These are phyloP conservation scores for Magallana gigas DNA, from an alignment of 1,140 invertebrate genomes.

Conservation along the genomic window DNA sequence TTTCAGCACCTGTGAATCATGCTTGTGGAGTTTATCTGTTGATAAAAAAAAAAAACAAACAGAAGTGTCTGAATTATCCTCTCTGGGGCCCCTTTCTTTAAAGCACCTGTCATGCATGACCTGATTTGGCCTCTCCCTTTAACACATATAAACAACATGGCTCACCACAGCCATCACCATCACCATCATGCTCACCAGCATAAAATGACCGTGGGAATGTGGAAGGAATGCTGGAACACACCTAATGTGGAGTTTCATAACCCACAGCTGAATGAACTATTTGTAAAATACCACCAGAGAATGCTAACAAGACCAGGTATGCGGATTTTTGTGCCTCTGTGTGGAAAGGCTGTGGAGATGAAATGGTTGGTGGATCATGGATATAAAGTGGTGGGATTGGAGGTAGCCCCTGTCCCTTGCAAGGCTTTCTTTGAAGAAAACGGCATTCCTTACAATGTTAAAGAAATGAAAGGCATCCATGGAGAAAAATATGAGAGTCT, in stretches of 20 bases:
- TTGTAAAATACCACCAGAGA: slow-evolving; percentile 10
- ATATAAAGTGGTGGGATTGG: slow-evolving; percentile 43
- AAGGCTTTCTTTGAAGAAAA: slow-evolving; percentile 51
- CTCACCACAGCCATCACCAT: neutral
- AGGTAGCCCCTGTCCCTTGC: slow-evolving; percentile 29
- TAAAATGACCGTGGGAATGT: slow-evolving; percentile 15
- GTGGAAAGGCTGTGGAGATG: slow-evolving; percentile 52
- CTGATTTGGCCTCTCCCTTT: neutral
- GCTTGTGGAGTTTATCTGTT: too few relatives aligned
- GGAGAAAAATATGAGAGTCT: slow-evolving; percentile 39
- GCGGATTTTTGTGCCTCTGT: slow-evolving; percentile 48
- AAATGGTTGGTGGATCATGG: slow-evolving; percentile 43
- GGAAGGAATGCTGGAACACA: slow-evolving; percentile 31
- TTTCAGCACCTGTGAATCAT: too few relatives aligned
- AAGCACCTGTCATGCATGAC: neutral
- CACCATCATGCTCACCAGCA: neutral
- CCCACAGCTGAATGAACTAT: slow-evolving; percentile 21
- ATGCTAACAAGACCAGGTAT: slow-evolving; percentile 4
- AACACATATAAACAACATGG: slow-evolving; percentile 1
- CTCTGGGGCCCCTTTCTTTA: neutral
- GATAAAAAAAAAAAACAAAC: too few relatives aligned
- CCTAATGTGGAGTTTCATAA: slow-evolving; percentile 7
- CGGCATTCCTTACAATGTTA: slow-evolving; percentile 15
- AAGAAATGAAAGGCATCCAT: neutral
- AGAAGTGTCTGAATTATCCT: neutral